These are phyloP conservation scores for Hermodice carunculata DNA, from an alignment of 2,888 invertebrate genomes.

Conservation along the genomic window DNA sequence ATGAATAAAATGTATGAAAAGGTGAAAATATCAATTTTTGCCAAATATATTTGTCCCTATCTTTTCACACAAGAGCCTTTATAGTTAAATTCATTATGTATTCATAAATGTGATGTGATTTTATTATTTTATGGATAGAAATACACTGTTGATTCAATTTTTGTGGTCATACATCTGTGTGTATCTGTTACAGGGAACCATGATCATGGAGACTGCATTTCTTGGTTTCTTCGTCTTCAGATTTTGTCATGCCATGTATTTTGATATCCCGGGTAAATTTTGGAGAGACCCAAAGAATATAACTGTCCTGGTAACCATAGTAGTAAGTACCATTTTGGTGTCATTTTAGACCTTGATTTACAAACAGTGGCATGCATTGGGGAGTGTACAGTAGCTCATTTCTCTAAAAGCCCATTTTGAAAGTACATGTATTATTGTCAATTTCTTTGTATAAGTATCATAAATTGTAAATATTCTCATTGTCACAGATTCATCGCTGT, in stretches of 20 bases:
- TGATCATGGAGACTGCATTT: slow-evolving; percentile 65
- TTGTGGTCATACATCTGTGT: neutral
- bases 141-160: neutral
- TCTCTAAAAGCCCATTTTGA: no score
- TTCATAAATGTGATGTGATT: no score
- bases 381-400: neutral
- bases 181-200: slow-evolving; percentile 58
- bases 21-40: no score
- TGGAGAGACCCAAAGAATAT: slow-evolving; percentile 69
- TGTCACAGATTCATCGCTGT: no score
- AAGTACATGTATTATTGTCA: no score
- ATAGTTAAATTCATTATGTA: no score
- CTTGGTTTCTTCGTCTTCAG: slow-evolving; percentile 63
- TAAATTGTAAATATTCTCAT: no score
- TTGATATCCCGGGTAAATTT: slow-evolving; percentile 61
- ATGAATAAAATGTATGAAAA: no score
- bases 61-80: no score
- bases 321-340: slow-evolving; percentile 51
- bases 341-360: slow-evolving; percentile 1
- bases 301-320: slow-evolving; percentile 59
- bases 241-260: slow-evolving; percentile 61
- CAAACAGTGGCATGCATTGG: neutral
- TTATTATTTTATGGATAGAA: no score
- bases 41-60: no score
- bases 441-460: neutral